Evolutionary conservation across 2,888 invertebrate species (phyloP), one percentile per base, ranked within the genome.

Genomic region (Molorchus minor): DNA sequence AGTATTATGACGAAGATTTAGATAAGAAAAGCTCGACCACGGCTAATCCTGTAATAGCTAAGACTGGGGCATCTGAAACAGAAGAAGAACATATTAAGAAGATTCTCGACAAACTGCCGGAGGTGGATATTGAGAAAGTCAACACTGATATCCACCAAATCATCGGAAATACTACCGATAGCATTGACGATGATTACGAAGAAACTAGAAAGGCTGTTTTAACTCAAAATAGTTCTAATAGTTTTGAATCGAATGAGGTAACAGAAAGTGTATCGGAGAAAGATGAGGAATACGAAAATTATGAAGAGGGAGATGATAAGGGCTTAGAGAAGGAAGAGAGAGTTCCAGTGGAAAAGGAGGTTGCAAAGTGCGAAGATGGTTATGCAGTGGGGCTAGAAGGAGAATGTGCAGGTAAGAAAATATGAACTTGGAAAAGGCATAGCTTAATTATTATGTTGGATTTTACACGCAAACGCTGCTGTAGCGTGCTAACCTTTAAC

Each of bases 301-400:
- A 25, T 7, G 47, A 55, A 33, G 55, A 46, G 1, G 58, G 54
- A 15, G 58, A 68, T 38, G 38, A 62, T 20, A 40, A 33, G n/a
- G 62, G 57, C 20, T 25, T 46, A 17, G 41, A 65, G 15, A 56
- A 58, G 21, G 64, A 59, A 20, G 61, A 49, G 17, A 59, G 52
- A 19, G 38, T 25, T 12, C 10, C 55, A 4, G 35, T 43, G 2
- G 43, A 33, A 12, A 56, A 56, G 2, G 53, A 59, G 29, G 49
- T 58, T 5, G 47, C 56, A 10, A 58, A 58, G 46, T 67, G 67
- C 30, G 52, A 62, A 25, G 44, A 40, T 1, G 84, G 84, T 1
- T 86, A 80, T 65, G 78, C 72, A 29, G 74, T 84, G 53, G 81
- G 83, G 66, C 79, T 81, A 0, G 77, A 81, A 20, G 81, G 80